A percentile compares a stretch with the other conserved stretches of the same genome.
phyloP scores from a whole-genome alignment of 2,113 vertebrate genomes.

The Tricholaema leucomelas region DNA sequence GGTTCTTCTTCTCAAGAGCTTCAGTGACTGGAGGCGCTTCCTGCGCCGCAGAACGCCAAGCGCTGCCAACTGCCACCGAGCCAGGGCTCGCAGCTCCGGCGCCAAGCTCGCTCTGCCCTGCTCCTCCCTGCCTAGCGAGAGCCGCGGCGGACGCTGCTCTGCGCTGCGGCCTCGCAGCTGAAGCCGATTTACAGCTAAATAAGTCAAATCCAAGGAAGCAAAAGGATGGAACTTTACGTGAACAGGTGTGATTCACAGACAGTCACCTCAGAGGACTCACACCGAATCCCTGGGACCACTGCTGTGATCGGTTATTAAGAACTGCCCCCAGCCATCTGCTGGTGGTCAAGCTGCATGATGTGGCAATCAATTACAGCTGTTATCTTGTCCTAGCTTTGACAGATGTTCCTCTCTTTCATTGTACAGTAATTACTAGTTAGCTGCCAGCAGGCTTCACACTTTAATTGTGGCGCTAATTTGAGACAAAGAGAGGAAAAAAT shows the following conservation, averaged over 20 bases:
- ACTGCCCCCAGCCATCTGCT: slow-evolving; percentile 66
- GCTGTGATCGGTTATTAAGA: background rate
- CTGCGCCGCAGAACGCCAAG: background rate
- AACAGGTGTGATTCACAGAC: slow-evolving; percentile 1
- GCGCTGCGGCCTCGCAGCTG: background rate
- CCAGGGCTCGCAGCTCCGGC: background rate
- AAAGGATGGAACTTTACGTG: background rate
- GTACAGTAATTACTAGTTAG: slow-evolving; percentile 74
- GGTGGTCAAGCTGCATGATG: slow-evolving; percentile 67
- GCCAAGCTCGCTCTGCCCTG: background rate
- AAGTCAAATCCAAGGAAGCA: background rate
- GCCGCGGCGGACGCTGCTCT: background rate
- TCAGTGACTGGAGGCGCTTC: background rate
- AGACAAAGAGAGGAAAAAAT: slow-evolving; percentile 66
- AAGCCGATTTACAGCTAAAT: background rate
- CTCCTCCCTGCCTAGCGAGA: background rate
- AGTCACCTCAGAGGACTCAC: background rate
- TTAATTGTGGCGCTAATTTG: slow-evolving; percentile 73
- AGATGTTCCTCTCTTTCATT: slow-evolving; percentile 72
- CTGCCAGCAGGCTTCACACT: slow-evolving; percentile 74
- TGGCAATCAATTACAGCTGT: slow-evolving; percentile 77
- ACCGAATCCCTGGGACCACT: background rate
- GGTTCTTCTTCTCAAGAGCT: background rate
- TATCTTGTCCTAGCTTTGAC: slow-evolving; percentile 71
- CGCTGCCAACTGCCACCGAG: background rate